phyloP scores from a whole-genome alignment of 2,888 invertebrate species.

The Brenthis ino region DNA sequence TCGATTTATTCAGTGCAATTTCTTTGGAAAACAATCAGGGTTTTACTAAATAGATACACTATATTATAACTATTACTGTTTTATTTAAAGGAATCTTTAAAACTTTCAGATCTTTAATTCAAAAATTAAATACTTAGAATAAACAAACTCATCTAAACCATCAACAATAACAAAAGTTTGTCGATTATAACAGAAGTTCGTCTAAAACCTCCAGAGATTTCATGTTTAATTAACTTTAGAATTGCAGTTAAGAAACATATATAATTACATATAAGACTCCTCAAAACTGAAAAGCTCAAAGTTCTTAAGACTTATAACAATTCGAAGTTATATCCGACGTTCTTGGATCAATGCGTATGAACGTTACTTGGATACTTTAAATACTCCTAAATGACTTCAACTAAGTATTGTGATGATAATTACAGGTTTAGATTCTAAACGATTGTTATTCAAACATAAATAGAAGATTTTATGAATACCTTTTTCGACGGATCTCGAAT shows the following conservation, averaged over 20 bases:
- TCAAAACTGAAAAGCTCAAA: slow-evolving; percentile 30
- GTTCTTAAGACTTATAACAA: slow-evolving; percentile 30
- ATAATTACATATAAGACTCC: slow-evolving; percentile 18
- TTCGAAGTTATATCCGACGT: slow-evolving; percentile 23
- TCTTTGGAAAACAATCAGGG: no score
- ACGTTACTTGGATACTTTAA: slow-evolving; percentile 7
- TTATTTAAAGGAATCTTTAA: no score
- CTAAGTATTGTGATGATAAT: no score
- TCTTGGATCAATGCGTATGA: slow-evolving; percentile 15
- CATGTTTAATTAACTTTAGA: slow-evolving; percentile 32
- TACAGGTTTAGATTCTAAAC: no score
- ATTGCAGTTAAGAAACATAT: slow-evolving; percentile 25
- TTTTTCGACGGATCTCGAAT: no score
- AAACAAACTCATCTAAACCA: slow-evolving; percentile 9
- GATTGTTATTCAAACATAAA: no score
- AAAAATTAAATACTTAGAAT: neutral
- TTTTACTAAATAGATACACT: no score
- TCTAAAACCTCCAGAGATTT: slow-evolving; percentile 30
- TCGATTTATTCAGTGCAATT: no score
- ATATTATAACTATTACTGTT: no score
- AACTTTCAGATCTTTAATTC: neutral
- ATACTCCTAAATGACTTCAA: no score
- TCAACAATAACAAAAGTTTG: slow-evolving; percentile 28
- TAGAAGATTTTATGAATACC: no score
- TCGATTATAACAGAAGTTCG: slow-evolving; percentile 28